Evolutionary conservation across 2,113 vertebrate genomes (phyloP).

Genomic region (Pluvianellus socialis): DNA sequence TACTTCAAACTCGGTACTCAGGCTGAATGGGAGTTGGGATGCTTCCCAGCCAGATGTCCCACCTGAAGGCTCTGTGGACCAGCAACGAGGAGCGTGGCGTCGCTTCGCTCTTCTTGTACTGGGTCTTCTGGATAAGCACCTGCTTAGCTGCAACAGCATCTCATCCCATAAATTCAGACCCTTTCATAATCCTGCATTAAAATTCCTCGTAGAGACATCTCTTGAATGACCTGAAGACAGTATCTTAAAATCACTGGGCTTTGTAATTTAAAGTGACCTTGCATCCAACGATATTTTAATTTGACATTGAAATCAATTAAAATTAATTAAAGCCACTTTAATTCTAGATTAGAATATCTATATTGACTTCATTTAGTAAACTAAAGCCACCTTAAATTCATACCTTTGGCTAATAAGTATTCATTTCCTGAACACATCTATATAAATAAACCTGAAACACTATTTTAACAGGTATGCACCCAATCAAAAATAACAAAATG

Average conservation of each 20-base stretch:
- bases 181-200: neutral
- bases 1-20: neutral
- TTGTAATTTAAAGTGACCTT: neutral
- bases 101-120: neutral
- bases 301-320: neutral
- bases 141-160: neutral
- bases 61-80: neutral
- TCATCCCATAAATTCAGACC: neutral
- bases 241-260: neutral
- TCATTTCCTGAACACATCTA: neutral
- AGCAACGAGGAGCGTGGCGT: accelerated
- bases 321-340: neutral
- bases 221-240: neutral
- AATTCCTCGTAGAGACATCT: neutral
- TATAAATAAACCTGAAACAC: neutral
- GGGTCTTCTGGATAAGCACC: neutral
- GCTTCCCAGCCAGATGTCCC: neutral
- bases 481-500: neutral
- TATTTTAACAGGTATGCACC: neutral
- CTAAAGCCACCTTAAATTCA: neutral
- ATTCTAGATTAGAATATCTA: neutral
- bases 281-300: neutral
- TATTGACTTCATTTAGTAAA: neutral
- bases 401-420: neutral
- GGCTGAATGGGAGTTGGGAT: neutral